Base-by-base conservation (phyloP, 2,888 invertebrate species). In the Scrobipalpa atriplicella region DNA sequence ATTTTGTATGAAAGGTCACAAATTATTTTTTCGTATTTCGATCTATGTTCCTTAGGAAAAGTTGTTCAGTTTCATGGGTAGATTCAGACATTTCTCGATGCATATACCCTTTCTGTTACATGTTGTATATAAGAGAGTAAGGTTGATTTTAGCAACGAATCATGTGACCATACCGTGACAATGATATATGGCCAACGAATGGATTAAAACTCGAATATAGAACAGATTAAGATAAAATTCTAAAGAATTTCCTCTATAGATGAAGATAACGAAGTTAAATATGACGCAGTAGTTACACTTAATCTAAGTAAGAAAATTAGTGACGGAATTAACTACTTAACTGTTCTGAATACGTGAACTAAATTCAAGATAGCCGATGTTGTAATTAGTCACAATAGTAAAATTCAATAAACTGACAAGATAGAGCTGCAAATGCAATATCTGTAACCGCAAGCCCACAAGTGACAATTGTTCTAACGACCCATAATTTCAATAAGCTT, bases 141-240 rank as follows among this genome's bases (percentile, higher is more conserved):
- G 47, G 13, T 13, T 43, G 13, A n/a, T n/a, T 5, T 16, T 16
- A 13, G 43, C 3, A 11, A 43, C 13, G 11, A 47, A 47, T 47
- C n/a, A n/a, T 47, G 47, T 47, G 47, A n/a, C 47, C n/a, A 47
- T 47, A n/a, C n/a, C 47, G 21, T 56, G 54, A 56, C 54, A 56
- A 21, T 56, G 54, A 56, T 56, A 11, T 21, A 56, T 56, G 21
- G 54, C 54, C 21, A 13, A 29, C 13, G 21, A 56, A 21, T 56
- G 21, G 54, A 21, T 56, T 21, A 29, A 47, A 56, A 56, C 9
- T 56, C 11, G 21, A 56, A 56, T 21, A 21, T 13, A 56, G 52
- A 19, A 52, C 19, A 52, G 52, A 52, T 52, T 52, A 52, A 13
- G 47, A 47, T 47, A 13, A 43, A 54, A 19, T 56, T 21, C 47